Conservation (phyloP, 1,140 invertebrate species). For the Dysdera silvatica region DNA sequence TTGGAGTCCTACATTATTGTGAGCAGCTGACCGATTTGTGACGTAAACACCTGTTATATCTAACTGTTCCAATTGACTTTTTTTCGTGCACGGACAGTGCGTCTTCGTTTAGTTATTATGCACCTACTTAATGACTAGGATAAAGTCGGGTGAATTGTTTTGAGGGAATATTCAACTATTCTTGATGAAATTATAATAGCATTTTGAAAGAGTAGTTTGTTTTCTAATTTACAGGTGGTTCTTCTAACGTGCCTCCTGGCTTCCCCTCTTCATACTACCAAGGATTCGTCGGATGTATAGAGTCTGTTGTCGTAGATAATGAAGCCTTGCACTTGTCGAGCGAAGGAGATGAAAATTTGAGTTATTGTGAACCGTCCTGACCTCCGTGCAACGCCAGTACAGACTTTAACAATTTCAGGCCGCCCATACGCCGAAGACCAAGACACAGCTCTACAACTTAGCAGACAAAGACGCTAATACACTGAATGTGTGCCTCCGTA, state of each 20-base stretch:
- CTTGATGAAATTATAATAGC: background rate
- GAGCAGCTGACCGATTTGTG: too few species aligned
- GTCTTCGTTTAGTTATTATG: too few species aligned
- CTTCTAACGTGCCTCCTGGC: slow-evolving; percentile 52
- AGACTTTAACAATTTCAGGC: background rate
- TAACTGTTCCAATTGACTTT: too few species aligned
- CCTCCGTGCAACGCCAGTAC: background rate
- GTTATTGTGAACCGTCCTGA: slow-evolving; percentile 22
- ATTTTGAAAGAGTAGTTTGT: background rate
- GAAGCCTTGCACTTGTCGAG: slow-evolving; percentile 36
- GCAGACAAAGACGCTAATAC: too few species aligned
- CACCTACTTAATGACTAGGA: too few species aligned
- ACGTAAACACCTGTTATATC: too few species aligned
- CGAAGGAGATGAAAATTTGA: background rate
- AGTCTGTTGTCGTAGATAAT: slow-evolving; percentile 49
- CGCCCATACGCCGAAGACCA: background rate
- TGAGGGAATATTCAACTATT: too few species aligned
- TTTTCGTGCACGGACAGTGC: too few species aligned
- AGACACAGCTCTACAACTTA: too few species aligned
- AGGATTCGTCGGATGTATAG: slow-evolving; percentile 57
- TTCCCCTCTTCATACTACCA: slow-evolving; percentile 52
- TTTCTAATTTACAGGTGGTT: slow-evolving; percentile 39
- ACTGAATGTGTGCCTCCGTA: too few species aligned
- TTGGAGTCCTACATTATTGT: too few species aligned
- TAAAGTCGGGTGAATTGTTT: too few species aligned